These are phyloP conservation scores for Ascaphus truei DNA, from an alignment of 2,113 vertebrate species.

Conservation along the genomic window DNA sequence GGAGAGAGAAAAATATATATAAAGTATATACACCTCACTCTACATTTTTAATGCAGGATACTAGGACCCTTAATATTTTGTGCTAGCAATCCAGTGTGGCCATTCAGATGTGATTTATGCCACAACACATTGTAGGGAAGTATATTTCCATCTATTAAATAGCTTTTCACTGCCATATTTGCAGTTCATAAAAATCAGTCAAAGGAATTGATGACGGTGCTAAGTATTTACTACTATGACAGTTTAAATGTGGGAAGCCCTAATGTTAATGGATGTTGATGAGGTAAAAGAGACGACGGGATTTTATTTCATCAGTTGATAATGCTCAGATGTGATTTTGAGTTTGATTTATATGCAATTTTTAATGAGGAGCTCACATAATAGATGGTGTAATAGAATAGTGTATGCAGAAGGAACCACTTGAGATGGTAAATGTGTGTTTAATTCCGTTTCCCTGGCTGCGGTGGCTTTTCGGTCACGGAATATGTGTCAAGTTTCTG, in stretches of 20 bases:
- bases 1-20: too few species aligned
- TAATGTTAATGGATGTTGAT: slow-evolving; percentile 29
- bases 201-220: slow-evolving; percentile 2
- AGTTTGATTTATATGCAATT: slow-evolving; percentile 24
- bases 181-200: slow-evolving; percentile 29
- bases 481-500: too few species aligned
- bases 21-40: too few species aligned
- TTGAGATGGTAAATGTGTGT: background rate
- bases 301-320: slow-evolving; percentile 28
- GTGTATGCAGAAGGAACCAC: too few species aligned
- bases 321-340: slow-evolving; percentile 23
- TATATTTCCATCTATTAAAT: background rate
- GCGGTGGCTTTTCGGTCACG: too few species aligned
- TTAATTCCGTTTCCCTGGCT: background rate
- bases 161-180: slow-evolving; percentile 9
- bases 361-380: slow-evolving; percentile 13
- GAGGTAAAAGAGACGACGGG: slow-evolving; percentile 22
- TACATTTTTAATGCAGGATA: too few species aligned
- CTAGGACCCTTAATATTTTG: too few species aligned
- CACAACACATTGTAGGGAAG: background rate
- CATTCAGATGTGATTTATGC: background rate
- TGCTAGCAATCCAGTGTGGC: background rate
- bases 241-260: slow-evolving; percentile 16
- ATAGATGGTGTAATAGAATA: background rate
- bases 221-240: slow-evolving; percentile 27